phyloP scores from a whole-genome alignment of 1,140 invertebrate genomes.

The Drosophila truncata region DNA sequence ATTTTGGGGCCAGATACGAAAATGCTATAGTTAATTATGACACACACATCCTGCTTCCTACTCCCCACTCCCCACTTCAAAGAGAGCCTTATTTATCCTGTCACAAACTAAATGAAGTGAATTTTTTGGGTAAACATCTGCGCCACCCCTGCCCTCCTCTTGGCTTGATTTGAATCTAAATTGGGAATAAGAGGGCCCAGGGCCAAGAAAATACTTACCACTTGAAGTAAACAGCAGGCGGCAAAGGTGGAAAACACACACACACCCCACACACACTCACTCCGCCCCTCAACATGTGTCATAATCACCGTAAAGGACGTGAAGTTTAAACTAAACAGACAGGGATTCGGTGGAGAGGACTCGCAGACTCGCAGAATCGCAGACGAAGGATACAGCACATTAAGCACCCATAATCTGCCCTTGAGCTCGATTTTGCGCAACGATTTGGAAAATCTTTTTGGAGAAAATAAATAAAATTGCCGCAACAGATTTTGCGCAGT shows the following conservation, averaged over 20 bases:
- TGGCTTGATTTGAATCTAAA: constrained; percentile 60
- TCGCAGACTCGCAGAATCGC: background rate
- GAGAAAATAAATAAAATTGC: constrained; percentile 67
- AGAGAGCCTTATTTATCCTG: constrained; percentile 50
- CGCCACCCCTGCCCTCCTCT: constrained; percentile 14
- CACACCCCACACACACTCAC: constrained; percentile 5
- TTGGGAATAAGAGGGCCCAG: constrained; percentile 62
- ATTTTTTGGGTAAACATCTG: constrained; percentile 76
- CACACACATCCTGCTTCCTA: constrained; percentile 12
- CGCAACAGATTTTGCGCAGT: constrained; percentile 27
- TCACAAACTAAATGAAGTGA: constrained; percentile 79
- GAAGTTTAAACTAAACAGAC: constrained; percentile 79
- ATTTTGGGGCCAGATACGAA: constrained; percentile 35
- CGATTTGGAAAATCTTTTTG: constrained; percentile 79
- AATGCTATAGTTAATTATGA: constrained; percentile 70
- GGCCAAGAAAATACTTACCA: constrained; percentile 21
- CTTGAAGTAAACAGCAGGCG: constrained; percentile 43
- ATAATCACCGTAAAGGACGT: constrained; percentile 80
- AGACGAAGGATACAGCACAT: constrained; percentile 33
- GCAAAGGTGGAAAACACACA: constrained; percentile 34
- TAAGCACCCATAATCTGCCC: constrained; percentile 58
- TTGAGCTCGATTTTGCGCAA: constrained; percentile 72
- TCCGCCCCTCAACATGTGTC: constrained; percentile 53
- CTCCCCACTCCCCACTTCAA: constrained; percentile 49
- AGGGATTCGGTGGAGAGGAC: constrained; percentile 25